Percentiles rank a stretch among this genome's conserved stretches.
Evolutionary conservation across 2,113 vertebrate species (phyloP).

Genomic region (Tetrao urogallus): DNA sequence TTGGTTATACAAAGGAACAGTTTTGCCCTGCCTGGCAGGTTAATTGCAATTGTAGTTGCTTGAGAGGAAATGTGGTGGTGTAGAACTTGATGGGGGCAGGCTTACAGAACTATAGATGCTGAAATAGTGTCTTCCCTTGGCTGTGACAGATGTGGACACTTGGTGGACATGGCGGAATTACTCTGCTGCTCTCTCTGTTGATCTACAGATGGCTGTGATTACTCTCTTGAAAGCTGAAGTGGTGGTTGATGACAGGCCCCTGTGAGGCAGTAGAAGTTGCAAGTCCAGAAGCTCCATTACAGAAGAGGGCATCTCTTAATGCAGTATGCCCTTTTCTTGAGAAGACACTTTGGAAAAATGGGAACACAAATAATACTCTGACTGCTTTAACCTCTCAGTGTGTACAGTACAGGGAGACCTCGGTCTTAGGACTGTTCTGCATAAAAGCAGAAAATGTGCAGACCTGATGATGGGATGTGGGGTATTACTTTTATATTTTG

Average conservation of each 20-base stretch:
- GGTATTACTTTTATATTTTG: not conserved
- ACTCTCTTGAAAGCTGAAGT: not conserved
- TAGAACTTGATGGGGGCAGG: not conserved
- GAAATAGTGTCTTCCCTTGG: not conserved
- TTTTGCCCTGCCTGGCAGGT: not conserved
- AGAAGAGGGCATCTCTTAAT: not conserved
- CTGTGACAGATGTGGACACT: fast-evolving
- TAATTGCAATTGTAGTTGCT: not conserved
- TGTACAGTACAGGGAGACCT: not conserved
- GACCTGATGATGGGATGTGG: not conserved
- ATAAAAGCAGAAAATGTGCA: not conserved
- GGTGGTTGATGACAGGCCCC: fast-evolving
- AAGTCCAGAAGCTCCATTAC: not conserved
- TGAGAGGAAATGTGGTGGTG: not conserved
- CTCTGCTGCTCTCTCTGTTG: not conserved
- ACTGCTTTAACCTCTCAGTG: not conserved
- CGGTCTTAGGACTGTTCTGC: not conserved
- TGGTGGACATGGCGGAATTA: not conserved
- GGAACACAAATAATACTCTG: not conserved
- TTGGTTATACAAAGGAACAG: not conserved
- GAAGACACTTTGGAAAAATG: not conserved
- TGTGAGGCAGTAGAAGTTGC: not conserved
- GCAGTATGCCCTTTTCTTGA: not conserved
- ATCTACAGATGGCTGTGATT: not conserved
- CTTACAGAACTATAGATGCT: fast-evolving